Evolutionary conservation across 2,113 vertebrate species (phyloP).

Genomic region (Tricholaema leucomelas): DNA sequence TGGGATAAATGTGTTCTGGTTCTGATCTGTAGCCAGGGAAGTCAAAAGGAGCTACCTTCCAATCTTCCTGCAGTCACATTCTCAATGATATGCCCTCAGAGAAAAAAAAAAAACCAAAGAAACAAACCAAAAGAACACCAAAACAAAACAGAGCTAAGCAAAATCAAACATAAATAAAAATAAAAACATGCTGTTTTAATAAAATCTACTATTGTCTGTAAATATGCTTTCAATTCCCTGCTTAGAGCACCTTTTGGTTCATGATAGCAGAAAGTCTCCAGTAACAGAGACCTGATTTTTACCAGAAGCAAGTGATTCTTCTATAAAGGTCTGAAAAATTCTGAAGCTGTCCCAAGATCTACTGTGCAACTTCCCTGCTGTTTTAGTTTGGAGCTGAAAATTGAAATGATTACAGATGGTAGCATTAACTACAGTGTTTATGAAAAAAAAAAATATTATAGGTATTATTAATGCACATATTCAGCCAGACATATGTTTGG

Average conservation of each 20-base stretch:
- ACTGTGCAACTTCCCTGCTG: neutral
- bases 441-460: neutral
- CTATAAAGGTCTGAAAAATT: neutral
- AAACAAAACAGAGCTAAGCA: neutral
- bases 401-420: neutral
- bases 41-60: neutral
- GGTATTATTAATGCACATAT: neutral
- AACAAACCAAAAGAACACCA: neutral
- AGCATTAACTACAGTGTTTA: neutral
- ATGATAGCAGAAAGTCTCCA: neutral
- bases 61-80: neutral
- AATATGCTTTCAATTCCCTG: neutral
- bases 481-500: neutral
- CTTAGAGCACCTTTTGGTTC: neutral
- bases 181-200: neutral
- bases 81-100: neutral
- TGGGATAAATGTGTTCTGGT: neutral
- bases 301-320: conserved; percentile 25
- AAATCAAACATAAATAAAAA: neutral
- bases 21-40: neutral
- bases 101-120: neutral
- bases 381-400: conserved; percentile 10
- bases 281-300: conserved; percentile 4
- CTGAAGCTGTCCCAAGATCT: neutral
- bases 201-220: neutral